Conservation (phyloP, 35 echinoderm and acorn worm species). For the Heliocidaris tuberculata region DNA sequence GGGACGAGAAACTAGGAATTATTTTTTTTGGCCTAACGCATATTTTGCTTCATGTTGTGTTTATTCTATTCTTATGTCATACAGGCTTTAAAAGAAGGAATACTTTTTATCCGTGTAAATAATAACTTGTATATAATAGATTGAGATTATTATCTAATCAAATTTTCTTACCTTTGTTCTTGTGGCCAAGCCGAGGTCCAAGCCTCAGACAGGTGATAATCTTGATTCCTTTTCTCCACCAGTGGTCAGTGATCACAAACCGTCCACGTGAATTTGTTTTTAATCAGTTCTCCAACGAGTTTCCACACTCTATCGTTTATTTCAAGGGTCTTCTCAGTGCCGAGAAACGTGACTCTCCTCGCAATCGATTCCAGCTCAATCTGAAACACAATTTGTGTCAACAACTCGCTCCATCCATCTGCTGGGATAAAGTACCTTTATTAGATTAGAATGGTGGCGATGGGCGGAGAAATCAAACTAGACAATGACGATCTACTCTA, state of each 20-base stretch:
- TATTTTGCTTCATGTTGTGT: no score
- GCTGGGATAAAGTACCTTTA: background rate
- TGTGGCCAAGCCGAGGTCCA: background rate
- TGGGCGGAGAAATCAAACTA: background rate
- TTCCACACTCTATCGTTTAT: background rate
- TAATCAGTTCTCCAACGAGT: background rate
- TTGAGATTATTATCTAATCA: background rate
- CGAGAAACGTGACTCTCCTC: background rate
- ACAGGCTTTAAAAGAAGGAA: no score
- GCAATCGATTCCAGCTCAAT: background rate
- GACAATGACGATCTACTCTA: background rate
- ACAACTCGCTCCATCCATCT: background rate
- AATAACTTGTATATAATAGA: background rate
- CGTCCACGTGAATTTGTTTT: background rate
- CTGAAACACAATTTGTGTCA: background rate
- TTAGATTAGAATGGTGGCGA: background rate
- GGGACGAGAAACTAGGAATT: no score
- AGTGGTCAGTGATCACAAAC: background rate
- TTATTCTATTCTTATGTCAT: no score
- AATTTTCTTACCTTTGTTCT: background rate
- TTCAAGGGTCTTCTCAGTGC: background rate
- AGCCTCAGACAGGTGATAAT: background rate
- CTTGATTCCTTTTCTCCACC: background rate
- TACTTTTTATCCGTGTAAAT: no score
- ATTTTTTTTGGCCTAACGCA: no score